phyloP scores from a whole-genome alignment of 2,113 vertebrate species.

The Agapornis roseicollis region DNA sequence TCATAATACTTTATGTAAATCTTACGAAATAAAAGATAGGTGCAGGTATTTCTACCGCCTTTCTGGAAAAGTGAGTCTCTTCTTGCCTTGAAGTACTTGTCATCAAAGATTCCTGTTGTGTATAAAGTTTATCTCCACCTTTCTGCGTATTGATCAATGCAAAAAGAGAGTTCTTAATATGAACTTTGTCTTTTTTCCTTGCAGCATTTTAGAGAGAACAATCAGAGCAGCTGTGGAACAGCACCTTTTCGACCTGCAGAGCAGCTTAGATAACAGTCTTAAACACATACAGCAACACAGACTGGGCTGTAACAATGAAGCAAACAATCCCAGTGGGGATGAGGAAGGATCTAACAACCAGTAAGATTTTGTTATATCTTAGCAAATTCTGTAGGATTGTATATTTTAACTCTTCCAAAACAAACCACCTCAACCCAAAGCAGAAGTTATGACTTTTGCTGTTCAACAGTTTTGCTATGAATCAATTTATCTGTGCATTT shows the following conservation, averaged over 20 bases:
- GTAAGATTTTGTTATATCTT: slow-evolving; percentile 56
- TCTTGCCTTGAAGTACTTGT: neutral
- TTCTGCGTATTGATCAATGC: neutral
- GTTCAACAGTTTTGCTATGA: neutral
- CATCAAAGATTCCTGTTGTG: neutral
- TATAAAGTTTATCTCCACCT: neutral
- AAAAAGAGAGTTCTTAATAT: neutral
- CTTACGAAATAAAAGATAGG: neutral
- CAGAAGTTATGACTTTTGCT: neutral
- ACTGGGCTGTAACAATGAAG: slow-evolving; percentile 72
- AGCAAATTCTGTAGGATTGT: neutral
- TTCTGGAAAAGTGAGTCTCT: neutral
- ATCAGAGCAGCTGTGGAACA: slow-evolving; percentile 92
- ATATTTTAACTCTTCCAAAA: neutral
- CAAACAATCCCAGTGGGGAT: slow-evolving; percentile 65
- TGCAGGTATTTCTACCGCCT: neutral
- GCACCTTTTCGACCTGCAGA: slow-evolving; percentile 90
- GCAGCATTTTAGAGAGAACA: slow-evolving; percentile 88
- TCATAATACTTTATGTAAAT: neutral
- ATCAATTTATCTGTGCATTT: neutral
- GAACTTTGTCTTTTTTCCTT: neutral
- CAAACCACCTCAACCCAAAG: neutral
- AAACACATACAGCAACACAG: slow-evolving; percentile 73
- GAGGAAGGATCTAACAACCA: slow-evolving; percentile 78
- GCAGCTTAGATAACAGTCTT: slow-evolving; percentile 85